Conservation (phyloP, 1,140 invertebrate genomes). For the Orussus abietinus region DNA sequence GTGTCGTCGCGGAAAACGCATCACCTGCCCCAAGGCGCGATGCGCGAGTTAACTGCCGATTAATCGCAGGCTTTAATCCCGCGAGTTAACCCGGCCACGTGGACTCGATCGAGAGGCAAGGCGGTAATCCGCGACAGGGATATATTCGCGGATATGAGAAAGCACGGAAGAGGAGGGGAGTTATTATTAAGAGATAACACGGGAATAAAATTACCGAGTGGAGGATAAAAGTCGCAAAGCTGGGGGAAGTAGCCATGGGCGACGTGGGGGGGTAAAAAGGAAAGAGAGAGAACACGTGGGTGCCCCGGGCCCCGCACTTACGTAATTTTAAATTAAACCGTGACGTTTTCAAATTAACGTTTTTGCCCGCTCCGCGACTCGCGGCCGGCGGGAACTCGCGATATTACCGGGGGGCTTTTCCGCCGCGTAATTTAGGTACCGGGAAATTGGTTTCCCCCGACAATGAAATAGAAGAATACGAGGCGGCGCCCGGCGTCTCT, state of each 20-base stretch:
- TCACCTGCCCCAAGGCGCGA: neutral
- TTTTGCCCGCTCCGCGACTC: constrained; percentile 41
- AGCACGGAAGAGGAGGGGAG: constrained; percentile 2
- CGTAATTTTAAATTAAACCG: constrained; percentile 54
- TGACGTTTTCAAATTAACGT: constrained; percentile 56
- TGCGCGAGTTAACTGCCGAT: no score
- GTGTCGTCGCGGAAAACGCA: no score
- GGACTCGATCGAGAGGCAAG: no score
- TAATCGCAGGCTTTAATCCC: no score
- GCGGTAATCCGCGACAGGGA: no score
- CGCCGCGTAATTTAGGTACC: constrained; percentile 52
- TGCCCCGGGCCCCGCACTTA: constrained; percentile 33
- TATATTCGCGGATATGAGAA: neutral
- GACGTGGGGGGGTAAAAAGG: constrained; percentile 12
- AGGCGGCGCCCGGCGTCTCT: no score
- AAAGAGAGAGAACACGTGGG: constrained; percentile 12
- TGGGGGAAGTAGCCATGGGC: constrained; percentile 10
- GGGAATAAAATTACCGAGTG: no score
- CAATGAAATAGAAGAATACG: constrained; percentile 56
- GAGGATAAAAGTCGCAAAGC: constrained; percentile 9
- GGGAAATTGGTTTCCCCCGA: constrained; percentile 56
- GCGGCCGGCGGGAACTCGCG: constrained; percentile 44
- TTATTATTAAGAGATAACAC: no score
- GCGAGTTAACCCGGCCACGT: no score
- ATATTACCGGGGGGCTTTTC: constrained; percentile 42